phyloP scores from a whole-genome alignment of 2,888 invertebrate genomes.

The Catocala sponsa region DNA sequence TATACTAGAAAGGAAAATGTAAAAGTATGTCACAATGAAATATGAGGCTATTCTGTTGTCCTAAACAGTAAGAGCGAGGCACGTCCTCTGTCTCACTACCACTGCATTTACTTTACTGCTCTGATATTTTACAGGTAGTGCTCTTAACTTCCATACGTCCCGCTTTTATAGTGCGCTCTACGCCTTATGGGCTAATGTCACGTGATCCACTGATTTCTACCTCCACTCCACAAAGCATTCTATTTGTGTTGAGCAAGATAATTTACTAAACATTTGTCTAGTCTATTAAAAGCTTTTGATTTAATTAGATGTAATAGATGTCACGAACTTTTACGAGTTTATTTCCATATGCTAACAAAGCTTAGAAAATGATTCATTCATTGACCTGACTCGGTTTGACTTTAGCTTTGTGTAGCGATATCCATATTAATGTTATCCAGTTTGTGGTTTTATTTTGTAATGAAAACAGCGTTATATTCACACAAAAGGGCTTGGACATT shows the following conservation, averaged over 20 bases:
- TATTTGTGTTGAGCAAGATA: constrained; percentile 24
- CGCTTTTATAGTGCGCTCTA: constrained; percentile 83
- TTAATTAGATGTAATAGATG: constrained; percentile 19
- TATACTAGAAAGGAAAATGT: constrained; percentile 32
- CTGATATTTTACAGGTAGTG: constrained; percentile 87
- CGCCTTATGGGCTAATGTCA: constrained; percentile 84
- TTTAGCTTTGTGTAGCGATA: constrained; percentile 6
- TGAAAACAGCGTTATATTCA: constrained; percentile 49
- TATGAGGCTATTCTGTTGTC: constrained; percentile 52
- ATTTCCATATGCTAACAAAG: constrained; percentile 26
- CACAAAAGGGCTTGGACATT: constrained; percentile 60
- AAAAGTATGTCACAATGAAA: constrained; percentile 51
- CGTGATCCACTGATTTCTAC: constrained; percentile 76
- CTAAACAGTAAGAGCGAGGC: constrained; percentile 62
- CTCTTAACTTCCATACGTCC: constrained; percentile 85
- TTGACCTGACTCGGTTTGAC: not conserved
- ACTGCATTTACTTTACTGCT: constrained; percentile 87
- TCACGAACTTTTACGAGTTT: constrained; percentile 20
- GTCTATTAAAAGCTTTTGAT: constrained; percentile 12
- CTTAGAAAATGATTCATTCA: constrained; percentile 6
- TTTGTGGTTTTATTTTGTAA: constrained; percentile 19
- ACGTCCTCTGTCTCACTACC: constrained; percentile 75
- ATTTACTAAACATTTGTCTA: constrained; percentile 6
- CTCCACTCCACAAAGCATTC: constrained; percentile 36
- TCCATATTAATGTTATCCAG: not conserved